Percentiles rank a stretch among this genome's conserved stretches.
phyloP scores from a whole-genome alignment of 2,797 vertebrate genomes.

The Rhynchotus rufescens region DNA sequence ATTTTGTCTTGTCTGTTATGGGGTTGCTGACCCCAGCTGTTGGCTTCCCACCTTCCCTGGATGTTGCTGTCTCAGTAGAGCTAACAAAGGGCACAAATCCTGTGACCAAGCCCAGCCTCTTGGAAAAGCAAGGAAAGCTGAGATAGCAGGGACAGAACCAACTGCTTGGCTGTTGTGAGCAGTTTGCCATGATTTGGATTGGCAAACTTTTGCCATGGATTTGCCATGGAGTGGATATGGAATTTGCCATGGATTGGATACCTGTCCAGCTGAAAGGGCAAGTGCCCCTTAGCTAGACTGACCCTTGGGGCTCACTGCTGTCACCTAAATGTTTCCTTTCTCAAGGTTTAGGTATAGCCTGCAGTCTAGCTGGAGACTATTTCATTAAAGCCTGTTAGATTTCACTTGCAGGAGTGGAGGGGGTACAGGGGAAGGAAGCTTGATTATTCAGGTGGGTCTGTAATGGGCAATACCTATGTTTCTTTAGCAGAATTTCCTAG shows the following conservation, averaged over 20 bases:
- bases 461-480: not conserved
- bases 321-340: not conserved
- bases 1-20: not conserved
- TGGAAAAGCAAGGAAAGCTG: not conserved
- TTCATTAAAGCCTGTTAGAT: not conserved
- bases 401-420: not conserved
- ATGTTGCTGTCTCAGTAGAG: not conserved
- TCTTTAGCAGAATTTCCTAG: not conserved
- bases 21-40: not conserved
- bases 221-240: too few relatives aligned
- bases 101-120: not conserved
- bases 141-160: not conserved
- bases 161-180: not conserved
- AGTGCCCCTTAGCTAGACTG: not conserved
- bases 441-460: not conserved
- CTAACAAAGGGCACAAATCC: not conserved
- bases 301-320: not conserved
- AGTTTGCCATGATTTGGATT: not conserved
- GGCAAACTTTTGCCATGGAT: too few relatives aligned
- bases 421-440: accelerated
- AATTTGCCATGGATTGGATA: not conserved
- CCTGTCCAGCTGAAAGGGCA: not conserved
- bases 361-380: not conserved
- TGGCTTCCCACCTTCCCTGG: not conserved
- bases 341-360: not conserved